phyloP scores from a whole-genome alignment of 2,888 invertebrate genomes.

The Hyles lineata region DNA sequence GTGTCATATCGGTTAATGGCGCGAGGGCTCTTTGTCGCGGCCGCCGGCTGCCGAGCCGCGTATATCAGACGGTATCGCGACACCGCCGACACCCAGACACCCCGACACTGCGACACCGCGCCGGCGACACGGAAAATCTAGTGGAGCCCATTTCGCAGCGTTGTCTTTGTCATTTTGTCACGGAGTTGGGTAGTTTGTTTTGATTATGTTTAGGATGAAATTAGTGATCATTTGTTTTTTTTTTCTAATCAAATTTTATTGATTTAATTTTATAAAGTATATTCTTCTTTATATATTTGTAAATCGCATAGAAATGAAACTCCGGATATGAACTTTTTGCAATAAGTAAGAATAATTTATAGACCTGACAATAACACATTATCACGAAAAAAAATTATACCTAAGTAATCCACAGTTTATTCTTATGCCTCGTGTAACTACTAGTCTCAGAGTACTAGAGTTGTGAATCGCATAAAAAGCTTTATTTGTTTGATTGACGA shows the following conservation, averaged over 20 bases:
- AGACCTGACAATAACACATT: too few relatives aligned
- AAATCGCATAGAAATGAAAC: not conserved
- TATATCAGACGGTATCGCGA: conserved; percentile 57
- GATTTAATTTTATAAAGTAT: too few relatives aligned
- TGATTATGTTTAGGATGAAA: not conserved
- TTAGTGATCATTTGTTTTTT: not conserved
- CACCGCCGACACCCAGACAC: conserved; percentile 51
- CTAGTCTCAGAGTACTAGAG: too few relatives aligned
- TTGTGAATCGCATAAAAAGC: too few relatives aligned
- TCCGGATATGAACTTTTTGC: too few relatives aligned
- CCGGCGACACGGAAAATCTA: conserved; percentile 42
- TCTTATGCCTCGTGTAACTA: too few relatives aligned
- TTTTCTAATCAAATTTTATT: not conserved
- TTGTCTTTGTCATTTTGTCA: conserved; percentile 36
- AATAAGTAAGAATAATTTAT: too few relatives aligned
- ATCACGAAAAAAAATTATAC: too few relatives aligned
- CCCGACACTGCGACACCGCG: not conserved
- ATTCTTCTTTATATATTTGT: too few relatives aligned
- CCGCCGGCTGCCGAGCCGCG: conserved; percentile 55
- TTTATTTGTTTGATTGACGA: too few relatives aligned
- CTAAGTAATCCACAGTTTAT: too few relatives aligned
- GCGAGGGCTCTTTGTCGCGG: conserved; percentile 69
- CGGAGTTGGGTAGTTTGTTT: not conserved
- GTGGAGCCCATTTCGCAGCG: conserved; percentile 21
- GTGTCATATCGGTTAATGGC: conserved; percentile 81